Conservation (phyloP, 2,797 vertebrate genomes). For the Mus minutoides region DNA sequence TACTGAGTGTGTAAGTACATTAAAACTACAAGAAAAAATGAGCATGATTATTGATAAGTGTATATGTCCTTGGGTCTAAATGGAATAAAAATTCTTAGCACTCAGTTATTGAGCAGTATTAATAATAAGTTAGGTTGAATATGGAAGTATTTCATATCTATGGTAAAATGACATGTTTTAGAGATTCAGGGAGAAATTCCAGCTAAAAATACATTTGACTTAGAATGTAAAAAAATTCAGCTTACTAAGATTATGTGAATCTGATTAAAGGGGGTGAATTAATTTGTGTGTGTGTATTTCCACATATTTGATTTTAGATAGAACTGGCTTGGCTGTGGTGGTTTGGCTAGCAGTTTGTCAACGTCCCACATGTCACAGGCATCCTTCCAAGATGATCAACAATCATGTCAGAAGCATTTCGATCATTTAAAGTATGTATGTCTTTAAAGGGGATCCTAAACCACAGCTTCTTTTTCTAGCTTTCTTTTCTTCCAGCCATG, state of each 20-base stretch:
- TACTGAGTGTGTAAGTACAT: neutral
- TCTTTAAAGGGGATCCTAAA: no score
- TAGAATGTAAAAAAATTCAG: neutral
- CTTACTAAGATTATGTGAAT: neutral
- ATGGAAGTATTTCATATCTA: neutral
- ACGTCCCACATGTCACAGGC: neutral
- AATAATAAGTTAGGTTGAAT: neutral
- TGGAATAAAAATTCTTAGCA: neutral
- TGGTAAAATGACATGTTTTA: neutral
- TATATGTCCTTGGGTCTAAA: neutral
- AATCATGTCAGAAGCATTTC: neutral
- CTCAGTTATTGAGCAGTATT: neutral
- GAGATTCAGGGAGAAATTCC: neutral
- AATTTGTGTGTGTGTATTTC: neutral
- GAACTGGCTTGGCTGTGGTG: neutral
- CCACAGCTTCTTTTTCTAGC: no score
- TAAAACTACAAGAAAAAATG: conserved; percentile 44
- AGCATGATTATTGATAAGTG: neutral
- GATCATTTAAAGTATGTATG: neutral
- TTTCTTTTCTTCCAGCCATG: neutral
- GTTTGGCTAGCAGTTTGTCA: neutral
- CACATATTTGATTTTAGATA: neutral
- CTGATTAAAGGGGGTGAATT: neutral
- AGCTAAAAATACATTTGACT: neutral
- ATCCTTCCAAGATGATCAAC: neutral